phyloP scores from a whole-genome alignment of 2,888 invertebrate species.

The Lithophane leautieri region DNA sequence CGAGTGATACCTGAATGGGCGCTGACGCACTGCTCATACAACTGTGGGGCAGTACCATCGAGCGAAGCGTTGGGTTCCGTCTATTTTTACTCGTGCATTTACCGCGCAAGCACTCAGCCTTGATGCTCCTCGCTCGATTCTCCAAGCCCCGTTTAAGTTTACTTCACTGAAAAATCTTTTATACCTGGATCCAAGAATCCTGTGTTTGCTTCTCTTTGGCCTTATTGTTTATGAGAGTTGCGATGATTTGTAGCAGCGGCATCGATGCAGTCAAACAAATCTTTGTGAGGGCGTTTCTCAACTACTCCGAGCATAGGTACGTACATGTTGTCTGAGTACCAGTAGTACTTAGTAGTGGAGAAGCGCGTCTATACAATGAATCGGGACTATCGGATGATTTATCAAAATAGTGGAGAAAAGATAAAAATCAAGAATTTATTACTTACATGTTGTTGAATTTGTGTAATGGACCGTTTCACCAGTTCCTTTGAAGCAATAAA shows the following conservation, averaged over 20 bases:
- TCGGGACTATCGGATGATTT: background rate
- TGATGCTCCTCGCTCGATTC: constrained; percentile 72
- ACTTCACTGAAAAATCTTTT: constrained; percentile 29
- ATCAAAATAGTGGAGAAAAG: background rate
- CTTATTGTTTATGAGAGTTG: constrained; percentile 7
- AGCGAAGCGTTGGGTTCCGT: constrained; percentile 74
- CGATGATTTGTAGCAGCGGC: background rate
- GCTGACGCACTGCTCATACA: constrained; percentile 69
- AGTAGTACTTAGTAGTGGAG: background rate
- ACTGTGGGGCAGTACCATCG: constrained; percentile 71
- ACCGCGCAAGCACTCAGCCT: constrained; percentile 78
- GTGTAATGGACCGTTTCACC: background rate
- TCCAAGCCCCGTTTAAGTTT: constrained; percentile 62
- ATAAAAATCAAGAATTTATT: background rate
- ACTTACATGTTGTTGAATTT: background rate
- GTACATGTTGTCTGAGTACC: background rate
- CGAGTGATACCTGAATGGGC: constrained; percentile 70
- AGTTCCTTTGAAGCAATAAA: background rate
- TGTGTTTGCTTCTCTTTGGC: constrained; percentile 11
- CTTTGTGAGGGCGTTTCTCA: background rate
- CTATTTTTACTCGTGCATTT: constrained; percentile 87
- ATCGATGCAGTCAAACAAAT: background rate
- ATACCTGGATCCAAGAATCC: background rate
- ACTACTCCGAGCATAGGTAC: background rate
- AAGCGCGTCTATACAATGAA: background rate